phyloP scores from a whole-genome alignment of 2,797 vertebrate genomes.

The Chelmon rostratus region DNA sequence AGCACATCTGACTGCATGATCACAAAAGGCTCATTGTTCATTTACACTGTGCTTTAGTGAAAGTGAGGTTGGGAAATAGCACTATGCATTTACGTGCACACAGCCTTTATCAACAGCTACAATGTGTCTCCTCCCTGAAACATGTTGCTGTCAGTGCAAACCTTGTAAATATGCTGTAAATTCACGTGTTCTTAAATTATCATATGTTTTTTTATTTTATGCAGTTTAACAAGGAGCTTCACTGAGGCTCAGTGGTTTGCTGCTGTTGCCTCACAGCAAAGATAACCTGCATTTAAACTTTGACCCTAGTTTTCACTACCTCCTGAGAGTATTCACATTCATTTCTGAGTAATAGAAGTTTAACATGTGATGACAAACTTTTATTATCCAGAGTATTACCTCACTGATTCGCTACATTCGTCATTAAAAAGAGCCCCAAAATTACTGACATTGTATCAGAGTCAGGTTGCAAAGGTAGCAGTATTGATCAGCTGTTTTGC shows the following conservation, averaged over 20 bases:
- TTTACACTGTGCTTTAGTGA: neutral
- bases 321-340: too few relatives aligned
- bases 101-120: neutral
- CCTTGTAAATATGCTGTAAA: neutral
- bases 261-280: neutral
- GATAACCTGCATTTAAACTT: neutral
- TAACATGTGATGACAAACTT: neutral
- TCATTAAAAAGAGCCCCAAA: neutral
- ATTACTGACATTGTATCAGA: neutral
- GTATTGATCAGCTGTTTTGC: neutral
- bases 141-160: neutral
- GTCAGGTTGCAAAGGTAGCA: neutral
- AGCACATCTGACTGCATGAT: neutral
- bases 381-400: neutral
- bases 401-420: neutral
- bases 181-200: neutral
- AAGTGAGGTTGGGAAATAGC: neutral
- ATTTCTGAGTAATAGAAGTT: neutral
- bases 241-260: too few relatives aligned
- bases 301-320: neutral
- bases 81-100: neutral
- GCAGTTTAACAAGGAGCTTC: neutral
- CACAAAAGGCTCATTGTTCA: conserved; percentile 16
- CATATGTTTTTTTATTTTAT: neutral
- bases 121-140: neutral